Conservation (phyloP, 2,113 vertebrate genomes). For the Chaetorhynchus papuensis region DNA sequence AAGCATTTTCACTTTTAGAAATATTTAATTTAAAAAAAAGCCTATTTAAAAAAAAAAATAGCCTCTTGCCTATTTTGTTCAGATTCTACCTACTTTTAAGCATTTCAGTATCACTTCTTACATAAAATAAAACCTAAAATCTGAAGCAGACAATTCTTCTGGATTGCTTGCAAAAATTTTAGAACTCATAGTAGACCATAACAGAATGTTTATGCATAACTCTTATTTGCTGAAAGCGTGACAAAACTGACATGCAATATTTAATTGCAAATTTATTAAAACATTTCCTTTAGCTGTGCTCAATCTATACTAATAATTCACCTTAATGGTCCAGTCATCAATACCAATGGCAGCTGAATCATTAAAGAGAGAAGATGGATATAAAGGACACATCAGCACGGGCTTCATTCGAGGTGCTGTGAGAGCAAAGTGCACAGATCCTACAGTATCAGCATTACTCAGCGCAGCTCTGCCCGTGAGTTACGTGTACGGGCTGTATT, state of each 20-base stretch:
- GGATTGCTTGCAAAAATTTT: background rate
- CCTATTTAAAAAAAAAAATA: background rate
- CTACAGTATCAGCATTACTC: background rate
- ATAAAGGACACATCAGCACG: background rate
- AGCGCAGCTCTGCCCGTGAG: background rate
- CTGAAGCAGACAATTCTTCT: background rate
- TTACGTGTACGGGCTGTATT: fast-evolving
- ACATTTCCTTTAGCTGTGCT: background rate
- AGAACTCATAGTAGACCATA: background rate
- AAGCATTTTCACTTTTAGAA: background rate
- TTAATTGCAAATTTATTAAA: background rate
- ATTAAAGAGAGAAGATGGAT: background rate
- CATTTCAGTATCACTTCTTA: background rate
- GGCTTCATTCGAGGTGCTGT: background rate
- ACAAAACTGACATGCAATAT: background rate
- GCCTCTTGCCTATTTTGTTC: background rate
- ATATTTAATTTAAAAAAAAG: background rate
- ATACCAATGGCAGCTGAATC: background rate
- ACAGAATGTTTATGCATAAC: background rate
- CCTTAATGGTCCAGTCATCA: background rate
- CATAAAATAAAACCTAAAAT: background rate
- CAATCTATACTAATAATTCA: background rate
- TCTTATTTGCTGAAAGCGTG: background rate
- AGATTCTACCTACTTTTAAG: background rate
- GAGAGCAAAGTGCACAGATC: background rate